Base-by-base conservation (phyloP, 2,113 vertebrate genomes). In the Cebidichthys violaceus region DNA sequence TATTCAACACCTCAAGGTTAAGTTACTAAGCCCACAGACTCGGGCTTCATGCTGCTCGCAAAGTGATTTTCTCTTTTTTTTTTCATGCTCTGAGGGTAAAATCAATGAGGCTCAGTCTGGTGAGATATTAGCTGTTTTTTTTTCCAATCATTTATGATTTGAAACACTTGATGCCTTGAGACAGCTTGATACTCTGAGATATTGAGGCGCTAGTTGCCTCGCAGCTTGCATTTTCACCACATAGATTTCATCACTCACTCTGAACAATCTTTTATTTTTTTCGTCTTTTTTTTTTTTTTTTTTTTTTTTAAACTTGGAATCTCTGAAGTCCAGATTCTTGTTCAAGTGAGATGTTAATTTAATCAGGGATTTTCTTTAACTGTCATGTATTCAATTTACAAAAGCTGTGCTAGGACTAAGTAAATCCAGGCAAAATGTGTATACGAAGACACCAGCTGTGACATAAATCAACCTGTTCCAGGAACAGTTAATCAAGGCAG, bases 131-230 rank as follows among this genome's bases (percentile, higher is more conserved):
- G 77, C 79, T 90, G 84, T 85, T 90, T 92, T 41, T 92, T 41
- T 57, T 92, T 92, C 81, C 86, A 92, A 88, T 87, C 81, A 89
- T 92, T 91, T 90, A 87, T 88, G 87, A 92, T 91, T 93, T 86
- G 90, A 92, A 90, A 90, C 88, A 87, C 86, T 91, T 82, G 81
- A 89, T 76, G 80, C 84, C 70, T 64, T 10, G 13, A 84, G 84
- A 83, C 70, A 70, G 66, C 62, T 83, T 84, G 74, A 84, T 75
- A 64, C 60, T 72, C 35, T 61, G 39, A 84, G 81, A 84, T 84
- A 86, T 78, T 61, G 77, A 77, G 75, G 72, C 50, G 57, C 83
- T 82, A 47, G 73, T 64, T 82, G 66, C 73, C 70, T 59, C 24
- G 67, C 57, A 73, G 74, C 57, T 85, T 86, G 75, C 67, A 75